These are phyloP conservation scores for Melanocharis versteri DNA, from an alignment of 2,113 vertebrate genomes.

Conservation along the genomic window DNA sequence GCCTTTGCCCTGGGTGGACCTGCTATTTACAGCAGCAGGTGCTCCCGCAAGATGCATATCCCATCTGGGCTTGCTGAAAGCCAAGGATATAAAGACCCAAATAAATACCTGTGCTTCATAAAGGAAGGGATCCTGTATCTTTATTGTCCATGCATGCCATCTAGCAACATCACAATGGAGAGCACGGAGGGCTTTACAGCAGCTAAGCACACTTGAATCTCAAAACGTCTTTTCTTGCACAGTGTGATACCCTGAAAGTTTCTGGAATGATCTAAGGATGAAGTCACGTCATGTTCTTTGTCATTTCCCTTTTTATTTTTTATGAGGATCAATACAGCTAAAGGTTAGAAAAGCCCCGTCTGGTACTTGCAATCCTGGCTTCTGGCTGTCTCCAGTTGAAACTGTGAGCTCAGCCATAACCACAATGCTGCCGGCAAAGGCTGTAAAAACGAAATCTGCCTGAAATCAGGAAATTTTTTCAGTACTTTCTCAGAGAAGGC, in stretches of 20 bases:
- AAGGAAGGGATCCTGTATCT: background rate
- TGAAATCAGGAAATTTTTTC: background rate
- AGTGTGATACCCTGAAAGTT: background rate
- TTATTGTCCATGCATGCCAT: background rate
- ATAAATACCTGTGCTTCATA: background rate
- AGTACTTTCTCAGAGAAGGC: background rate
- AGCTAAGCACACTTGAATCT: background rate
- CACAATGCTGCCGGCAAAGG: background rate
- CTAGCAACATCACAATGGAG: background rate
- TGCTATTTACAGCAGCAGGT: background rate
- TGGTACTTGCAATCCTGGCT: background rate
- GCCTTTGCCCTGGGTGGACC: background rate
- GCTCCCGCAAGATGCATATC: background rate
- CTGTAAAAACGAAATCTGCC: conserved; percentile 25
- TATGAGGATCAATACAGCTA: background rate
- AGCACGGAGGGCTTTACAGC: background rate
- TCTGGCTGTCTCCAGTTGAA: background rate
- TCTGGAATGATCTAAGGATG: background rate
- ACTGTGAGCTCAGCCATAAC: background rate
- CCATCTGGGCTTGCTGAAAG: background rate
- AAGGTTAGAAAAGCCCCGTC: background rate
- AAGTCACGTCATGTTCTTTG: background rate
- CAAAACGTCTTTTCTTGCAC: background rate
- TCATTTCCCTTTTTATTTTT: background rate
- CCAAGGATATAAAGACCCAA: background rate